Evolutionary conservation across 2,888 invertebrate species (phyloP), one percentile per base, ranked within the genome.

Genomic region (Diadegma fenestrale): DNA sequence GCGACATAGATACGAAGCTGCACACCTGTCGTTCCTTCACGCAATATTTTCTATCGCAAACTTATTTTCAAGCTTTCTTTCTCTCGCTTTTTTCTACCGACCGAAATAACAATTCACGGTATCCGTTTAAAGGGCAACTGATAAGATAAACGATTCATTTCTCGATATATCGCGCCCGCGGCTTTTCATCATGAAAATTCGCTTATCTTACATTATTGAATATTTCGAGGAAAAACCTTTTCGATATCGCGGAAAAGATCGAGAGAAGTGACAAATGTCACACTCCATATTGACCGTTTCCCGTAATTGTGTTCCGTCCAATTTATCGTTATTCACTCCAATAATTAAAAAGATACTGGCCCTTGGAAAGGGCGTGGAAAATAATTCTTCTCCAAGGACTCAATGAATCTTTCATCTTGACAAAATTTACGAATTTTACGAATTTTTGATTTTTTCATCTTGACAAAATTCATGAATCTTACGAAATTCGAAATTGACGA

Each of bases 81-180:
- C 0, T 37, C 37, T 5, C 0, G 22, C 26, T 26, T 58, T 26
- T 12, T 12, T 5, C 22, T n/a, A 72, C 22, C 41, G 37, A 33
- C 17, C 33, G 37, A 41, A 69, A 45, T 30, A 68, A 45, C 68
- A 48, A 48, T 48, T 8, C 19, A 58, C 48, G 69, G 30, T 22
- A 48, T 48, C 17, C n/a, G 54, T 19, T 12, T 8, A 22, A 12
- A 19, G 54, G 33, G 37, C 48, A 37, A 10, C n/a, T 33, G 54
- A 72, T 72, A 72, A 72, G 72, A 54, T 72, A 72, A 6, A 37
- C 2, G 54, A 41, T 54, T 33, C 19, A 22, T 51, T 58, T 14
- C 12, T 33, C 37, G 54, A 54, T 72, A 54, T 72, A 72, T 19
- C 41, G 8, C 54, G 33, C 19, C 6, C 51, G 26, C 51, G 26